Base-by-base conservation (phyloP, 2,888 invertebrate genomes). In the Platycheirus rosarum region DNA sequence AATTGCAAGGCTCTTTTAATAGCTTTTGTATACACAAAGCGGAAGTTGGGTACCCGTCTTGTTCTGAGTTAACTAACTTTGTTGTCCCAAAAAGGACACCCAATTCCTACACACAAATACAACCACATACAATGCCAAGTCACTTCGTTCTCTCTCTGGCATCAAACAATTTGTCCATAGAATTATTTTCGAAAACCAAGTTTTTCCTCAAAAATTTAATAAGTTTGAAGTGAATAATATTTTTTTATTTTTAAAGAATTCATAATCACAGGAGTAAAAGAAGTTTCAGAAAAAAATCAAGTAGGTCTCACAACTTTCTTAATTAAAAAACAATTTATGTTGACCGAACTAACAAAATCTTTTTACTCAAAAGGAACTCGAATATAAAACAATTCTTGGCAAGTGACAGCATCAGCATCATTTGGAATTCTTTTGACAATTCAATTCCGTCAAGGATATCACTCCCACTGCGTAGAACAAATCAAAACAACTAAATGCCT, bases 21-120 rank as follows among this genome's bases (percentile, higher is more conserved):
- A 53, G 76, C 57, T 66, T 71, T 46, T 20, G 13, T 48, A 68
- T 68, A 53, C 42, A 66, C 42, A 76, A 35, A 65, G 42, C 23
- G 48, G 42, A 71, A 80, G 65, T 76, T 66, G 14, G 20, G 14
- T 60, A 48, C 18, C 26, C 7, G 57, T 48, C 16, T 63, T 69
- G 63, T 69, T 75, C 55, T 40, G 18, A 75, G 65, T 66, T 66
- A 57, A 70, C 65, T 70, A 76, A 80, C 80, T 80, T 80, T 80
- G 70, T 80, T 80, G 60, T 62, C 16, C 9, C 23, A 14, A 40
- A 57, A 68, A 42, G 29, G 20, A 53, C 23, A 57, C 14, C 40
- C 23, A n/a, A n/a, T n/a, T n/a, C n/a, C n/a, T n/a, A 26, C 40
- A 14, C 16, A 60, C 18, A 51, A 51, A 29, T 13, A 16, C 29